These are phyloP conservation scores for Mirounga angustirostris DNA, from an alignment of 2,113 vertebrate species.

Conservation along the genomic window DNA sequence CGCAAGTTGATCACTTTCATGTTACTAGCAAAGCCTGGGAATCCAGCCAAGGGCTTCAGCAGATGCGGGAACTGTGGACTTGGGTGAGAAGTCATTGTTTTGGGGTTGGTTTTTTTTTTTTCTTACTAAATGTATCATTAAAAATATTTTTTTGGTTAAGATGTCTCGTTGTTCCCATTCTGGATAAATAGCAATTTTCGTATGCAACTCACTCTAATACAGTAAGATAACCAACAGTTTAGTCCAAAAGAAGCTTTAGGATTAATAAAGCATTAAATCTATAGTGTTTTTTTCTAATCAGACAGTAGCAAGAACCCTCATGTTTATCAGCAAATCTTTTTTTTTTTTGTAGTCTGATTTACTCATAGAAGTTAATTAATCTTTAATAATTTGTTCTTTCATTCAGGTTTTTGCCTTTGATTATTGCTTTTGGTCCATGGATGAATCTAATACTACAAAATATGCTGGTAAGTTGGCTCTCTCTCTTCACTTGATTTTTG, in stretches of 20 bases:
- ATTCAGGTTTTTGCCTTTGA: constrained; percentile 98
- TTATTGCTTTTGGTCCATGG: constrained; percentile 99
- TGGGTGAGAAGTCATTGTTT: background rate
- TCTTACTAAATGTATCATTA: background rate
- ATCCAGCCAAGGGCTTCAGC: background rate
- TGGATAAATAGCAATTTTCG: background rate
- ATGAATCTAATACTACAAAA: constrained; percentile 96
- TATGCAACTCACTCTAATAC: background rate
- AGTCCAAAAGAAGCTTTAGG: background rate
- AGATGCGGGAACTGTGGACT: background rate
- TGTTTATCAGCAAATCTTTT: background rate
- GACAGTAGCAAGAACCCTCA: background rate
- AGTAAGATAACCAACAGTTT: background rate
- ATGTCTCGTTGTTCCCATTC: background rate
- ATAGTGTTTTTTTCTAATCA: background rate
- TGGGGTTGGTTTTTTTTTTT: background rate
- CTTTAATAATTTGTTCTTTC: constrained; percentile 74
- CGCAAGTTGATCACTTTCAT: background rate
- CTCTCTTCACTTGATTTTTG: background rate
- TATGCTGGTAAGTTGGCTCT: constrained; percentile 93
- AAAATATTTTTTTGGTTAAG: background rate
- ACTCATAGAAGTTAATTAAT: background rate
- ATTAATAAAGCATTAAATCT: background rate
- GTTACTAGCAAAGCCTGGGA: background rate
- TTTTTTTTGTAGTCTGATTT: background rate